Evolutionary conservation across 35 echinoderm and acorn worm species (phyloP).

Genomic region (Lytechinus variegatus): DNA sequence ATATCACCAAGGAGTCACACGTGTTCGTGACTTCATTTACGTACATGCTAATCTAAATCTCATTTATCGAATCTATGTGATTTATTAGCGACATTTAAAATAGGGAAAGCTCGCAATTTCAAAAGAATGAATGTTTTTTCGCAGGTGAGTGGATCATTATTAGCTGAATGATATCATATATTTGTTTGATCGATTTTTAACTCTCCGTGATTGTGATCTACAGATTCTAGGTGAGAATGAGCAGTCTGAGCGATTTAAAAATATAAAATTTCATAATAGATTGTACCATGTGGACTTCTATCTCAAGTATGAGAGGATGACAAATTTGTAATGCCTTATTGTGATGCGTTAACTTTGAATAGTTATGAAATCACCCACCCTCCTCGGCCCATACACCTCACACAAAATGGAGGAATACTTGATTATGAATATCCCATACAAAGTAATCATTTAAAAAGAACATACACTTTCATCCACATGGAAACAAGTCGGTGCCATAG

Average conservation of each 20-base stretch:
- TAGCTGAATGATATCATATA: neutral
- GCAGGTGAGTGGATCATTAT: neutral
- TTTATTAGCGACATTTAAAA: neutral
- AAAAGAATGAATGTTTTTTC: neutral
- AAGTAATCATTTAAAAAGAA: too few relatives aligned
- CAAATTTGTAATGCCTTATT: too few relatives aligned
- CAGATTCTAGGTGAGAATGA: neutral
- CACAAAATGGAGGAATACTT: too few relatives aligned
- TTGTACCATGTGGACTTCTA: too few relatives aligned
- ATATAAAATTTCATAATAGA: too few relatives aligned
- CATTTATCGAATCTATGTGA: neutral
- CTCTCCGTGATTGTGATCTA: neutral
- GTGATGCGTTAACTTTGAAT: too few relatives aligned
- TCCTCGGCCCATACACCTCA: too few relatives aligned
- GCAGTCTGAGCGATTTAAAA: neutral
- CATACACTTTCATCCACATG: too few relatives aligned
- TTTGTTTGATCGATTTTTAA: neutral
- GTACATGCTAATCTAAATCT: neutral
- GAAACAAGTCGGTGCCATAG: too few relatives aligned
- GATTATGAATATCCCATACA: too few relatives aligned
- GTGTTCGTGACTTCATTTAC: constrained; percentile 30
- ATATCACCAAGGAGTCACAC: neutral
- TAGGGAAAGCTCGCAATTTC: neutral
- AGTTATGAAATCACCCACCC: too few relatives aligned
- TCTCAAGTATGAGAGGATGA: too few relatives aligned